Evolutionary conservation across 30 jellyfish, hydroid and myxozoan species (phyloP).

Genomic region (Morbakka virulenta): DNA sequence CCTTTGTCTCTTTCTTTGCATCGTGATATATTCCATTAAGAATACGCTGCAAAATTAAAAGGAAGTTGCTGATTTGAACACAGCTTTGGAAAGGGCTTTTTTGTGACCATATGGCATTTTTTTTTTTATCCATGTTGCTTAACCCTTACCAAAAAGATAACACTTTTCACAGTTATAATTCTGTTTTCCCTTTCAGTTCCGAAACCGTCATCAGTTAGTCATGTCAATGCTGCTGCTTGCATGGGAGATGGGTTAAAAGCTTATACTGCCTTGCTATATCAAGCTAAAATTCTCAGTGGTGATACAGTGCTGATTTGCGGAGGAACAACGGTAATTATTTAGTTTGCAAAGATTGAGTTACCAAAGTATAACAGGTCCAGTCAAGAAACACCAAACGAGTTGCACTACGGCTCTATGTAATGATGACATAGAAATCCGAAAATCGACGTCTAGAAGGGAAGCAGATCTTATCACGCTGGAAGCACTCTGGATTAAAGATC

Average conservation of each 20-base stretch:
- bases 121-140: background rate
- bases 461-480: too few relatives aligned
- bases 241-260: slow-evolving; percentile 90
- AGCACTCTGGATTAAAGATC: too few relatives aligned
- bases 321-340: slow-evolving; percentile 64
- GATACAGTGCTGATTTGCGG: slow-evolving; percentile 61
- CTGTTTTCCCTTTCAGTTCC: slow-evolving; percentile 19
- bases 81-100: background rate
- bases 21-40: too few relatives aligned
- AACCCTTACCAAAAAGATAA: background rate
- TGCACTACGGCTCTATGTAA: background rate
- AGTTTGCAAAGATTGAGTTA: too few relatives aligned
- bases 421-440: too few relatives aligned
- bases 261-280: slow-evolving; percentile 81
- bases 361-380: too few relatives aligned
- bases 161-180: background rate
- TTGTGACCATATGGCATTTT: background rate
- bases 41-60: too few relatives aligned
- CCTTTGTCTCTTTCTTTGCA: too few relatives aligned
- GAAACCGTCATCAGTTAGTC: slow-evolving; percentile 71
- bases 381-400: background rate
- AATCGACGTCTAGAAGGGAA: too few relatives aligned
- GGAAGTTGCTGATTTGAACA: background rate
- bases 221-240: slow-evolving; percentile 76
- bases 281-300: slow-evolving; percentile 69